A percentile compares a stretch with the other conserved stretches of the same genome.
Evolutionary conservation across 2,797 vertebrate genomes (phyloP).

Genomic region (Pseudomugil gertrudae): DNA sequence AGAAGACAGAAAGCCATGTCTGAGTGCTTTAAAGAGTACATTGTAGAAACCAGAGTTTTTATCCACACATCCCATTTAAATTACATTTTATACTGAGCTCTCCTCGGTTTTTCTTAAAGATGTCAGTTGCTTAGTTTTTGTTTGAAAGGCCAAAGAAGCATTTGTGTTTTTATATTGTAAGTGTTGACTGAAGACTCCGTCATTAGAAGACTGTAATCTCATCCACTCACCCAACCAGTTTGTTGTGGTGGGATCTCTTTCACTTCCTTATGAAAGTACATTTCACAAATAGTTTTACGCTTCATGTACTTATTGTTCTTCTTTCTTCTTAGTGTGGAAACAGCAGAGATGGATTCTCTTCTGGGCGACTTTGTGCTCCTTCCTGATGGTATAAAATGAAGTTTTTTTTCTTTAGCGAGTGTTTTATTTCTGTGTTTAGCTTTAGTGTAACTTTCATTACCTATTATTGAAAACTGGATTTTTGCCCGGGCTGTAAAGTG

Average conservation of each 20-base stretch:
- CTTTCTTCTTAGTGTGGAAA: conserved; percentile 56
- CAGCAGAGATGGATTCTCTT: conserved; percentile 53
- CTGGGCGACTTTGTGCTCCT: conserved; percentile 76
- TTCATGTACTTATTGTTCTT: conserved; percentile 7
- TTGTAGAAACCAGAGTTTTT: neutral
- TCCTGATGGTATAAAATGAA: conserved; percentile 52
- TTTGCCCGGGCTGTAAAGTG: conserved; percentile 32
- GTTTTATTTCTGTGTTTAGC: conserved; percentile 1
- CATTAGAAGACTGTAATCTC: neutral
- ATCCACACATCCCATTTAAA: too few species aligned
- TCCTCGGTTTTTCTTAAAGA: neutral
- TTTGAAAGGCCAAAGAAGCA: neutral
- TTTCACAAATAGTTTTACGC: neutral
- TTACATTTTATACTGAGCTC: neutral
- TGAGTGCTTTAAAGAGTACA: neutral
- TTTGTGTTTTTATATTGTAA: conserved; percentile 5
- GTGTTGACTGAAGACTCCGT: neutral
- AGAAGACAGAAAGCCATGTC: neutral
- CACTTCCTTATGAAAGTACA: neutral
- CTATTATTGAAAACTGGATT: conserved; percentile 13
- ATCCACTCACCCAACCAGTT: conserved; percentile 18
- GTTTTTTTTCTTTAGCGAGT: neutral
- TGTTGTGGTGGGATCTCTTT: neutral
- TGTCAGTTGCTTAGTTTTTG: neutral
- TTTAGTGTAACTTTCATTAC: conserved; percentile 1